Percentiles rank a stretch among this genome's conserved stretches.
These are phyloP conservation scores for Pantherophis guttatus DNA, from an alignment of 2,113 vertebrate genomes.

Conservation along the genomic window DNA sequence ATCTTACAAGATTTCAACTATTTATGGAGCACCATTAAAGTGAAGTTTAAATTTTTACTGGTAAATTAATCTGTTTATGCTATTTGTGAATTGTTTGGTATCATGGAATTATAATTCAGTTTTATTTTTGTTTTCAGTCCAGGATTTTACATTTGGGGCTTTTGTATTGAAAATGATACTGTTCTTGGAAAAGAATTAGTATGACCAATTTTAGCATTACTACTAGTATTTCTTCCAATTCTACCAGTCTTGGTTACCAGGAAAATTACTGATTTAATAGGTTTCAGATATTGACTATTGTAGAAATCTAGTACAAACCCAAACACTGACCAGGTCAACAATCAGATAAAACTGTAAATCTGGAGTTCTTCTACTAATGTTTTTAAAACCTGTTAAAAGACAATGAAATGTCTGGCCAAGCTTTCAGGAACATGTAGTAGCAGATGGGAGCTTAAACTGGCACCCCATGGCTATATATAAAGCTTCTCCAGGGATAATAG, in stretches of 20 bases:
- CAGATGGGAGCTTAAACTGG: neutral
- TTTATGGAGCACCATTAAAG: neutral
- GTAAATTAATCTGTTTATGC: neutral
- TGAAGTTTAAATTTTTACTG: neutral
- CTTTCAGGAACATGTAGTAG: neutral
- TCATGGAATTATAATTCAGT: neutral
- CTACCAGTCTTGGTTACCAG: neutral
- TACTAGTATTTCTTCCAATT: neutral
- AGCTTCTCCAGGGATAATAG: neutral
- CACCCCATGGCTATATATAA: neutral
- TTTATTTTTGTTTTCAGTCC: neutral
- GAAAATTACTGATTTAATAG: neutral
- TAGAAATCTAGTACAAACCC: neutral
- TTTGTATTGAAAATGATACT: neutral
- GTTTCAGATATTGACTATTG: neutral
- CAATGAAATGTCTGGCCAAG: neutral
- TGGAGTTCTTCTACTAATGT: neutral
- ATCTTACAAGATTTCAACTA: neutral
- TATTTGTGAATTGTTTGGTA: neutral
- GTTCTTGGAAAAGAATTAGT: neutral
- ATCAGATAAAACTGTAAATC: neutral
- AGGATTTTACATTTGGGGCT: neutral
- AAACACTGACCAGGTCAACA: neutral
- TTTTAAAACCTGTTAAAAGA: neutral
- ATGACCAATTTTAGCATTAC: neutral